Conservation (phyloP, 2,113 vertebrate genomes). For the Lophius piscatorius region DNA sequence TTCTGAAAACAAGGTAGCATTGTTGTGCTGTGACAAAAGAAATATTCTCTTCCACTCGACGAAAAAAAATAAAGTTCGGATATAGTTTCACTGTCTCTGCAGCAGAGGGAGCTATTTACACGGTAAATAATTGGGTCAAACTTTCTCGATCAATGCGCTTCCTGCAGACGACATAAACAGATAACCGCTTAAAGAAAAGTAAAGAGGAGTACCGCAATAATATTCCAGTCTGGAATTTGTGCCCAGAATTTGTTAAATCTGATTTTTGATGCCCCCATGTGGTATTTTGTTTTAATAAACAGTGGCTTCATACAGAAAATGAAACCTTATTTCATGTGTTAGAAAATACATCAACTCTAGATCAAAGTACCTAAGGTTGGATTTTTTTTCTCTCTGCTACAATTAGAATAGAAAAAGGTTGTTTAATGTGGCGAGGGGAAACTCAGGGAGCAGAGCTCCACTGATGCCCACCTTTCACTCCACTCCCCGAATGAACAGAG, state of each 20-base stretch:
- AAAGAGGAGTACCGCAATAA: slow-evolving; percentile 3
- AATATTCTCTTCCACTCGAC: slow-evolving; percentile 15
- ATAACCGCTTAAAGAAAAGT: slow-evolving; percentile 17
- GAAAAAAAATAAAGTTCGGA: neutral
- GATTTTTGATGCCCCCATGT: neutral
- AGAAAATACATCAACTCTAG: too few relatives aligned
- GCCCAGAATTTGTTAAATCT: too few relatives aligned
- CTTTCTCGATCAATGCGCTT: slow-evolving; percentile 26
- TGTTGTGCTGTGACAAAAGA: slow-evolving; percentile 19
- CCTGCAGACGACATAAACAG: slow-evolving; percentile 17
- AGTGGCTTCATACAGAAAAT: too few relatives aligned
- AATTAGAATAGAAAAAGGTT: neutral
- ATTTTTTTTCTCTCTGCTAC: neutral
- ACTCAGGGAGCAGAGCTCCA: too few relatives aligned
- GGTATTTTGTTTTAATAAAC: too few relatives aligned
- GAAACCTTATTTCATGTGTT: too few relatives aligned
- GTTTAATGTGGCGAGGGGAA: too few relatives aligned
- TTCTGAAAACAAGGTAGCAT: slow-evolving; percentile 35
- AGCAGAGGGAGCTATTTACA: slow-evolving; percentile 57
- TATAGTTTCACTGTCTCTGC: slow-evolving; percentile 26
- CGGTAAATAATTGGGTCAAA: slow-evolving; percentile 53
- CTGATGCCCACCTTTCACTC: neutral
- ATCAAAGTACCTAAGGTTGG: neutral
- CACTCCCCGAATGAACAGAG: neutral
- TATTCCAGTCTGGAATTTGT: too few relatives aligned